Percentiles rank a stretch among this genome's conserved stretches.
phyloP scores from a whole-genome alignment of 1,140 invertebrate genomes.

The Helicoverpa zea region DNA sequence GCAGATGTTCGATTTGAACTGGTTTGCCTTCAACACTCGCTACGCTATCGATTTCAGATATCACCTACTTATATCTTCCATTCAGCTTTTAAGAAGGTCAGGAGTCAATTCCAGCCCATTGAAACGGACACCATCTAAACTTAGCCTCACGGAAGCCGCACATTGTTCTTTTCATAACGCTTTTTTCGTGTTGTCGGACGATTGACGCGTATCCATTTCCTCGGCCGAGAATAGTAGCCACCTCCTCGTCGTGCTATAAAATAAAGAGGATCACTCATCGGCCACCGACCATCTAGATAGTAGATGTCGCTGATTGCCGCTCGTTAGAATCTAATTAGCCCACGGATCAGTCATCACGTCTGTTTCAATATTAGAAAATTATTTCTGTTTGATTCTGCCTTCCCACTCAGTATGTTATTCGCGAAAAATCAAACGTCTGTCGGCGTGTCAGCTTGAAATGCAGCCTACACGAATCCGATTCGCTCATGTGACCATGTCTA shows the following conservation, averaged over 20 bases:
- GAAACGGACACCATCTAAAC: constrained; percentile 73
- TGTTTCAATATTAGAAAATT: constrained; percentile 79
- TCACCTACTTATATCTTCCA: not conserved
- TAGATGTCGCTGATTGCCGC: constrained; percentile 76
- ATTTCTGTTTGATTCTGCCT: constrained; percentile 65
- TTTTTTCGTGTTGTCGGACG: constrained; percentile 68
- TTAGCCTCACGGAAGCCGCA: constrained; percentile 72
- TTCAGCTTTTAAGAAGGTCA: constrained; percentile 49
- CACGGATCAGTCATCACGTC: constrained; percentile 77
- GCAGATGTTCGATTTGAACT: not conserved
- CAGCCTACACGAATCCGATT: constrained; percentile 34
- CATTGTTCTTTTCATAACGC: constrained; percentile 70
- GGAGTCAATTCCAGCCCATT: constrained; percentile 50
- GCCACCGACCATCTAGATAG: constrained; percentile 73
- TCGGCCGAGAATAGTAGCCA: constrained; percentile 77
- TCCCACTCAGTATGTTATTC: constrained; percentile 59
- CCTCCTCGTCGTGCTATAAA: constrained; percentile 73
- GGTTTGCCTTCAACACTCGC: not conserved
- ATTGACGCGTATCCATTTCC: constrained; percentile 85
- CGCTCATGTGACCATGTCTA: constrained; percentile 4
- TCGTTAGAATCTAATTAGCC: constrained; percentile 84
- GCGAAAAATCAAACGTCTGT: constrained; percentile 61
- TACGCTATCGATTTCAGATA: not conserved
- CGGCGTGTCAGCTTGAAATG: constrained; percentile 31
- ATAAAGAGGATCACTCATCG: constrained; percentile 82